These are phyloP conservation scores for Aquatica leii DNA, from an alignment of 2,888 invertebrate species.

Conservation along the genomic window DNA sequence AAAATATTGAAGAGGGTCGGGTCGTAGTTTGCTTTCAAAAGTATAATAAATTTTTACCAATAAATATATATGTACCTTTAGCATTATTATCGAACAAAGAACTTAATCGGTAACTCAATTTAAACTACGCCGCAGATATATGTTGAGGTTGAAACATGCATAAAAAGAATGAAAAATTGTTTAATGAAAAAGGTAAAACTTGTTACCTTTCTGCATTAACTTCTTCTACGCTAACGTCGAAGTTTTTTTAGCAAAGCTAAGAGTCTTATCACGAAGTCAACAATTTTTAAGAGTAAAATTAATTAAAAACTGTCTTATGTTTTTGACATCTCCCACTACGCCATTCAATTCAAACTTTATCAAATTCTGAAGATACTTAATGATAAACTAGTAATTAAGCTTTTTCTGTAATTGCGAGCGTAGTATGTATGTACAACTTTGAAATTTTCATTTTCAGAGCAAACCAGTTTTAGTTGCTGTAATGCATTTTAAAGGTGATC, in stretches of 20 bases:
- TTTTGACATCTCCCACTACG: neutral
- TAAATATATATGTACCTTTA: constrained; percentile 26
- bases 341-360: constrained; percentile 9
- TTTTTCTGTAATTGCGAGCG: too few relatives aligned
- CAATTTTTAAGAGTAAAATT: neutral
- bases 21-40: constrained; percentile 33
- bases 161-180: too few relatives aligned
- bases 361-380: neutral
- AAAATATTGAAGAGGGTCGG: constrained; percentile 44
- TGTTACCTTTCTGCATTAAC: too few relatives aligned
- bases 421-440: too few relatives aligned
- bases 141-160: too few relatives aligned
- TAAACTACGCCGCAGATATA: too few relatives aligned
- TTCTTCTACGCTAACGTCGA: neutral
- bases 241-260: neutral
- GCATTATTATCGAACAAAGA: neutral
- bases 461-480: too few relatives aligned
- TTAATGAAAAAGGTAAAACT: too few relatives aligned
- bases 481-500: too few relatives aligned
- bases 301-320: constrained; percentile 5
- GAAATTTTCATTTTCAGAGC: too few relatives aligned
- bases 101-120: too few relatives aligned
- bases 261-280: too few relatives aligned
- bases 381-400: neutral
- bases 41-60: constrained; percentile 38